Conservation (phyloP, 53 echinoderm and acorn worm species). For the Paracentrotus lividus region DNA sequence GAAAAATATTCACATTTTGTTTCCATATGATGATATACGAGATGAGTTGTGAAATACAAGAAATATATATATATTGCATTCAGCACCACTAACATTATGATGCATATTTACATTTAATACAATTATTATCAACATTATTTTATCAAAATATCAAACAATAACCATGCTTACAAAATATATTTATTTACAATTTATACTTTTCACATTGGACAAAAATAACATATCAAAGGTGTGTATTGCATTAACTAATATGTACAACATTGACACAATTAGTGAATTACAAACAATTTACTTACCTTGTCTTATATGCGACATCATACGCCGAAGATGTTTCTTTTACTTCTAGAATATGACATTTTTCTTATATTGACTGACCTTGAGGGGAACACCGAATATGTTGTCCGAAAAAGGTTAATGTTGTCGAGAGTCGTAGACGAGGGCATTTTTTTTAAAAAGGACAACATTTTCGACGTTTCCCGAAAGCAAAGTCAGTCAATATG, state of each 20-base stretch:
- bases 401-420: too few species aligned
- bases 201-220: neutral
- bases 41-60: neutral
- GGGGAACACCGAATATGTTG: too few species aligned
- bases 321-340: too few species aligned
- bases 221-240: neutral
- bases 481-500: too few species aligned
- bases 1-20: neutral
- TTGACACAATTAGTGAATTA: neutral
- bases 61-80: neutral
- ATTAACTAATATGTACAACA: neutral
- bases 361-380: too few species aligned
- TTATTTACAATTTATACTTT: neutral
- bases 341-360: too few species aligned
- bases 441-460: too few species aligned
- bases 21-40: neutral
- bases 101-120: slow-evolving; percentile 21
- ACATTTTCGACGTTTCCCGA: too few species aligned
- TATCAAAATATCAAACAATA: neutral
- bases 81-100: neutral
- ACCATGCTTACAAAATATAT: slow-evolving; percentile 4
- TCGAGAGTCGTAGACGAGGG: too few species aligned
- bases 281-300: neutral
- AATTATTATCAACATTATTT: neutral
- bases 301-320: neutral